These are phyloP conservation scores for Crioceris asparagi DNA, from an alignment of 2,888 invertebrate species.

Conservation along the genomic window DNA sequence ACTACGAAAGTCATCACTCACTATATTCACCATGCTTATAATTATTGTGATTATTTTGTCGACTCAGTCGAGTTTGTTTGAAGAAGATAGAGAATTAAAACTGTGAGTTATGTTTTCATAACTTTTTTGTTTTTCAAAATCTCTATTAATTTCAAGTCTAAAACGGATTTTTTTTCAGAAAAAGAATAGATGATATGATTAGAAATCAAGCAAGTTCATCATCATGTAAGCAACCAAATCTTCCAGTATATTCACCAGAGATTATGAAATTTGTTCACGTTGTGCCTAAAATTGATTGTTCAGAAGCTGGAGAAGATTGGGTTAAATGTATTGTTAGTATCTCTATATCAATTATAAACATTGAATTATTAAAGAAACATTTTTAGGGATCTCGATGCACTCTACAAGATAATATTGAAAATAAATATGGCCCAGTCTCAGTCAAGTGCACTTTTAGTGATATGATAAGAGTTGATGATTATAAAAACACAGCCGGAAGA, in stretches of 20 bases:
- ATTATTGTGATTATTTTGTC: slow-evolving; percentile 11
- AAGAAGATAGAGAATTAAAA: slow-evolving; percentile 14
- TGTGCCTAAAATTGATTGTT: slow-evolving; percentile 54
- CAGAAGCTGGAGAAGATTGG: slow-evolving; percentile 56
- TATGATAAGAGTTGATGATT: slow-evolving; percentile 58
- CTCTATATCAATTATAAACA: too few species aligned
- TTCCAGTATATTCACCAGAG: slow-evolving; percentile 58
- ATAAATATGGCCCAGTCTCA: slow-evolving; percentile 35
- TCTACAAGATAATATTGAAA: slow-evolving; percentile 42
- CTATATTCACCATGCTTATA: slow-evolving; percentile 8
- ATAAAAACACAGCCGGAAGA: slow-evolving; percentile 43
- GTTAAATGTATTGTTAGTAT: slow-evolving; percentile 58
- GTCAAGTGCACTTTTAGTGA: slow-evolving; percentile 54
- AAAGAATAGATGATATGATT: slow-evolving; percentile 41
- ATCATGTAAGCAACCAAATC: slow-evolving; percentile 53
- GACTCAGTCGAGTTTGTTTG: slow-evolving; percentile 9
- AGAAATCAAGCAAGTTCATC: slow-evolving; percentile 37
- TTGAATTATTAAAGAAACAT: slow-evolving; percentile 1
- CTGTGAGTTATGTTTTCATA: slow-evolving; percentile 11
- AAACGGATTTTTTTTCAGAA: slow-evolving; percentile 25
- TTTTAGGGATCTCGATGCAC: slow-evolving; percentile 39
- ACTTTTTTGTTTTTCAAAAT: neutral
- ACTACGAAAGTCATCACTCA: slow-evolving; percentile 5
- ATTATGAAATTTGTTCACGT: slow-evolving; percentile 61
- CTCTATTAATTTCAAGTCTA: neutral